Evolutionary conservation across 2,888 invertebrate species (phyloP).

Genomic region (Caenorhabditis sp.): DNA sequence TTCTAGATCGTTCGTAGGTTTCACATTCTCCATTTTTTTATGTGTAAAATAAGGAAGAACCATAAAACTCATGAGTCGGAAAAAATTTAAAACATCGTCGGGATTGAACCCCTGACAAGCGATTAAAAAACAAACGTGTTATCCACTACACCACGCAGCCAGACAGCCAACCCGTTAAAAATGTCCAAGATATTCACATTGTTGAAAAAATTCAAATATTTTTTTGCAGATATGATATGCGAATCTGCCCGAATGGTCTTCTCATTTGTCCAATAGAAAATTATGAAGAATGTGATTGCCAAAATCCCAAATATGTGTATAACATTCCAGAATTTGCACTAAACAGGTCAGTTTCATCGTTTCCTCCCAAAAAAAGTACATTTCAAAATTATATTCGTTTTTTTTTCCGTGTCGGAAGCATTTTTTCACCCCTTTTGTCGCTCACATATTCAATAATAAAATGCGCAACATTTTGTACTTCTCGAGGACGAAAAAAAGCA

Average conservation of each 20-base stretch:
- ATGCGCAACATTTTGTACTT: constrained; percentile 1
- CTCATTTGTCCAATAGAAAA: constrained; percentile 31
- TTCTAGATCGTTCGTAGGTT: no score
- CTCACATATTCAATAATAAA: constrained; percentile 1
- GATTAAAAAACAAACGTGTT: no score
- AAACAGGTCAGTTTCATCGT: constrained; percentile 31
- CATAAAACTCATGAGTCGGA: no score
- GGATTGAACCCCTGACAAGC: no score
- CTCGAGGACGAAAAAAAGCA: neutral
- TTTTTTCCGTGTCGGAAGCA: neutral
- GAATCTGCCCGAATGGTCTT: constrained; percentile 33
- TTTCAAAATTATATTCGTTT: neutral
- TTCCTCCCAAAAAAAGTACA: no score
- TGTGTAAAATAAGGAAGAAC: no score
- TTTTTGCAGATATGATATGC: constrained; percentile 22
- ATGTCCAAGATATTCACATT: no score
- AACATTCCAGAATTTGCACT: constrained; percentile 54
- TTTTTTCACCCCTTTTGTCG: neutral
- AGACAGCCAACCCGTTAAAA: no score
- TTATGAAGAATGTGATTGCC: constrained; percentile 38
- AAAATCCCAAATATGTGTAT: constrained; percentile 37
- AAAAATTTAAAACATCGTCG: no score
- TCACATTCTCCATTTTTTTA: no score
- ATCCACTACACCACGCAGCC: no score
- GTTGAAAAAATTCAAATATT: no score